phyloP scores from a whole-genome alignment of 1,140 invertebrate species.

The Reticulitermes speratus region DNA sequence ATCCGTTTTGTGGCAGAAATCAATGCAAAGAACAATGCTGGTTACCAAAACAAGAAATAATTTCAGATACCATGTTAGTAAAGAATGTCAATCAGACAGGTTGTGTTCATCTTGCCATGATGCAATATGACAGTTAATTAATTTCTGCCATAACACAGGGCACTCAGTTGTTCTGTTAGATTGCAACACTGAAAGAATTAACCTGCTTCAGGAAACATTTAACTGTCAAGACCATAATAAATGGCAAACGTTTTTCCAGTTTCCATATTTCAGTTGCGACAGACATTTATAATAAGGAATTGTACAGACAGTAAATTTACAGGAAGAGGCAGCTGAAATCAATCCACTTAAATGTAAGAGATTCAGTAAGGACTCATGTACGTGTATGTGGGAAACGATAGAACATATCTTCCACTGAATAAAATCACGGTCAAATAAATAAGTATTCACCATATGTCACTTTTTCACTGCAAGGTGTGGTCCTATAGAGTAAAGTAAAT shows the following conservation, averaged over 20 bases:
- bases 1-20: too few relatives aligned
- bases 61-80: too few relatives aligned
- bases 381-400: neutral
- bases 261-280: neutral
- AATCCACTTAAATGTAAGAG: neutral
- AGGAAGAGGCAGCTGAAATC: neutral
- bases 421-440: neutral
- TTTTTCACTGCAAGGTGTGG: neutral
- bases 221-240: neutral
- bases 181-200: too few relatives aligned
- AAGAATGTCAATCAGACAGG: too few relatives aligned
- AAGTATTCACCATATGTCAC: neutral
- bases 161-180: too few relatives aligned
- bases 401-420: neutral
- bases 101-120: too few relatives aligned
- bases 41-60: too few relatives aligned
- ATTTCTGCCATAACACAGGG: too few relatives aligned
- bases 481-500: neutral
- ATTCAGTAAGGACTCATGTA: neutral
- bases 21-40: too few relatives aligned
- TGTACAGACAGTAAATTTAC: neutral
- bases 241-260: neutral
- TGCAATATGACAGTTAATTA: too few relatives aligned
- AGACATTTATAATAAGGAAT: constrained; percentile 5
- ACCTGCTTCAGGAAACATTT: too few relatives aligned